phyloP scores from a whole-genome alignment of 1,140 invertebrate genomes.

The Sarcophaga peregrina region DNA sequence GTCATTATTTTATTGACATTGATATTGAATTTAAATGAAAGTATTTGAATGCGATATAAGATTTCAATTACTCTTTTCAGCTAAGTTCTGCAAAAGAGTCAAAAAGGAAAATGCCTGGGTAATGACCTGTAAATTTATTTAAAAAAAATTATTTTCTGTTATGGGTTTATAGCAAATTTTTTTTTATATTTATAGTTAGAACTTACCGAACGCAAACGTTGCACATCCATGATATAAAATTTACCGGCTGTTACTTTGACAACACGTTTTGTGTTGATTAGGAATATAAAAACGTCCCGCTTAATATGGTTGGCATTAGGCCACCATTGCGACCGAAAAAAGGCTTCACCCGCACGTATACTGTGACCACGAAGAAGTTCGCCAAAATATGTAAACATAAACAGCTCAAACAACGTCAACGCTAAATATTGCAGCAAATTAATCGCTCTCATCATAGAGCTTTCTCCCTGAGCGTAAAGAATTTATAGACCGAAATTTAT shows the following conservation, averaged over 20 bases:
- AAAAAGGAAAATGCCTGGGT: constrained; percentile 63
- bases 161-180: neutral
- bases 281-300: constrained; percentile 57
- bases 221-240: constrained; percentile 61
- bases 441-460: constrained; percentile 54
- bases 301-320: constrained; percentile 49
- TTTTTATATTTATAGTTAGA: neutral
- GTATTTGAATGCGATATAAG: too few species aligned
- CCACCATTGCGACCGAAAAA: constrained; percentile 58
- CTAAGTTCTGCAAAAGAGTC: constrained; percentile 69
- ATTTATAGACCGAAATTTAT: neutral
- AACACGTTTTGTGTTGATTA: constrained; percentile 55
- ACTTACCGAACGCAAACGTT: constrained; percentile 56
- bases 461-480: constrained; percentile 45
- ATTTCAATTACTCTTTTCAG: constrained; percentile 74
- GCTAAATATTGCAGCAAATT: constrained; percentile 59
- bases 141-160: constrained; percentile 20
- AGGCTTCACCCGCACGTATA: constrained; percentile 57
- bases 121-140: constrained; percentile 52
- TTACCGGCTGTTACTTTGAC: constrained; percentile 61
- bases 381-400: constrained; percentile 63
- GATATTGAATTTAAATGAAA: too few species aligned
- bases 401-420: constrained; percentile 54
- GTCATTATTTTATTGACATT: too few species aligned
- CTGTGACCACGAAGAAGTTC: constrained; percentile 58